phyloP scores from a whole-genome alignment of 2,888 invertebrate genomes.

The Athrips mouffetella region DNA sequence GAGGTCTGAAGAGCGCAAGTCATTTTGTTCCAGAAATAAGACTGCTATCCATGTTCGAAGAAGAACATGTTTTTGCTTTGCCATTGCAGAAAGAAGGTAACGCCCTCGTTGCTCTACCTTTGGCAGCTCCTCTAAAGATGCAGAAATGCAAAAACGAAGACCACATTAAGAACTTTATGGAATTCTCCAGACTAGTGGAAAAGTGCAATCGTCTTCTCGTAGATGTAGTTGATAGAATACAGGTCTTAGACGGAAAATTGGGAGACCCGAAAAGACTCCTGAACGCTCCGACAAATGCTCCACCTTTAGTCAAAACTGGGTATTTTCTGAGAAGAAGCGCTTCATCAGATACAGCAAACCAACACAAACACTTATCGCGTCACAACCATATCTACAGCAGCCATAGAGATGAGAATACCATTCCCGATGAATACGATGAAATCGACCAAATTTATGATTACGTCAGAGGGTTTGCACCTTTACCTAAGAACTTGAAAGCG shows the following conservation, averaged over 20 bases:
- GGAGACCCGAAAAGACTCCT: constrained; percentile 80
- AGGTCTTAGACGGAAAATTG: constrained; percentile 88
- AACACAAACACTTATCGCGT: constrained; percentile 72
- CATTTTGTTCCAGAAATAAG: constrained; percentile 92
- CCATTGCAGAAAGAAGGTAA: constrained; percentile 89
- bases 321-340: constrained; percentile 87
- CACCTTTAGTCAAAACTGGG: constrained; percentile 78
- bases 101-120: constrained; percentile 87
- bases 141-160: constrained; percentile 90
- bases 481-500: constrained; percentile 88
- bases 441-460: constrained; percentile 98
- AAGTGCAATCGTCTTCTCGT: constrained; percentile 85
- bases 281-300: constrained; percentile 61
- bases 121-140: constrained; percentile 91
- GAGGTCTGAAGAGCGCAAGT: constrained; percentile 88
- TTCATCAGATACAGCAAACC: constrained; percentile 85
- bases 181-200: constrained; percentile 87
- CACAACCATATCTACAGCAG: constrained; percentile 75
- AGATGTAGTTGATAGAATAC: constrained; percentile 88
- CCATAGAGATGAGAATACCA: constrained; percentile 81
- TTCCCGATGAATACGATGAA: constrained; percentile 93
- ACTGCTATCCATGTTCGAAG: constrained; percentile 89
- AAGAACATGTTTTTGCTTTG: constrained; percentile 90
- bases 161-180: constrained; percentile 84
- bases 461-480: constrained; percentile 93